Base-by-base conservation (phyloP, 30 jellyfish, hydroid and myxozoan species). In the Sanderia malayensis region DNA sequence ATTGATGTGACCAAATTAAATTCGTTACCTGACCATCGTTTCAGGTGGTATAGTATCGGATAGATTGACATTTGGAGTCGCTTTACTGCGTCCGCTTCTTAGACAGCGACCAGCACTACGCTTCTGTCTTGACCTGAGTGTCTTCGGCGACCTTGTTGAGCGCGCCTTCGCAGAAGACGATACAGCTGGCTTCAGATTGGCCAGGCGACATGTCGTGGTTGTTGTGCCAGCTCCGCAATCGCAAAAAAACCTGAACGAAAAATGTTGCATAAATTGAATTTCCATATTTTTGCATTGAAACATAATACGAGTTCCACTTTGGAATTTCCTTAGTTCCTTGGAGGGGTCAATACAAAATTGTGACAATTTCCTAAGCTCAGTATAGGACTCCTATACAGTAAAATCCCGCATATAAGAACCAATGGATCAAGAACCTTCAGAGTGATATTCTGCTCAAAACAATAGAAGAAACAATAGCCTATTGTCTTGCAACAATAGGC, bases 151-250 rank as follows among this genome's bases (percentile, higher is more conserved):
- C 25, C 88, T 45, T 31, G 79, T 58, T 17, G 88, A 76, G 31
- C 88, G 79, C 34, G 73, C 80, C 73, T 76, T 76, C 73, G 88
- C 80, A 41, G 88, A 73, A n/a, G n/a, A n/a, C 1, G 88, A 76
- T n/a, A 76, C 26, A 19, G 53, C 63, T n/a, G 79, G 73, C 21
- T 76, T 76, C 73, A 47, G 61, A 70, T 76, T 76, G 17, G 88
- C 63, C 25, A 86, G 76, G 22, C 70, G 60, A 37, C 96, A 86
- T 46, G 73, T 27, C 31, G 86, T 65, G 6, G 88, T 77, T 21
- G 97, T 88, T 24, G 97, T 79, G 6, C 97, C 93, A 19, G 97
- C 97, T 7, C 97, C 97, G 58, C 97, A 88, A 44, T 88, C 97
- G 67, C 97, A 88, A 68, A 88, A 88, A 41, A 88, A 88, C 52